phyloP scores from a whole-genome alignment of 2,888 invertebrate genomes.

The Agrotis segetum region DNA sequence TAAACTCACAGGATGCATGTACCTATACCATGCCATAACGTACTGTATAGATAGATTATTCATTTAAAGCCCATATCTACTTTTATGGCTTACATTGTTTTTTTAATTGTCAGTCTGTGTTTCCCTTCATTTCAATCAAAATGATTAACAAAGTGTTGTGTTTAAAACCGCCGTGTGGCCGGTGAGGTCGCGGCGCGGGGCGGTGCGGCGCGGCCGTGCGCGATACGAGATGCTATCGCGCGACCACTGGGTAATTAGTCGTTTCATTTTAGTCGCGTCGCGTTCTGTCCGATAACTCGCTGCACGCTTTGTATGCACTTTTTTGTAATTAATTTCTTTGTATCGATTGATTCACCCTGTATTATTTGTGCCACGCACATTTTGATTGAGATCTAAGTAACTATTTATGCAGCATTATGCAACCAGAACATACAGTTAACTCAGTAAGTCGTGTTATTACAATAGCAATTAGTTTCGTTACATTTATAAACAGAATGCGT shows the following conservation, averaged over 20 bases:
- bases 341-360: constrained; percentile 78
- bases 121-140: constrained; percentile 75
- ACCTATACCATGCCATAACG: constrained; percentile 3
- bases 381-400: constrained; percentile 36
- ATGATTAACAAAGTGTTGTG: constrained; percentile 75
- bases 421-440: constrained; percentile 42
- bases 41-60: constrained; percentile 32
- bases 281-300: constrained; percentile 79
- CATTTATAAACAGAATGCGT: constrained; percentile 68
- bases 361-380: constrained; percentile 65
- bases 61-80: constrained; percentile 44
- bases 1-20: constrained; percentile 41
- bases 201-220: constrained; percentile 47
- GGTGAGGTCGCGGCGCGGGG: constrained; percentile 42
- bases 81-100: constrained; percentile 60
- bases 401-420: constrained; percentile 38
- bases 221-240: constrained; percentile 81
- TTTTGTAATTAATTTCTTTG: constrained; percentile 84
- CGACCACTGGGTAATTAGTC: constrained; percentile 83
- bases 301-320: constrained; percentile 82
- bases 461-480: constrained; percentile 72
- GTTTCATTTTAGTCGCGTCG: constrained; percentile 84
- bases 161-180: constrained; percentile 66
- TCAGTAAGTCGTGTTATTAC: constrained; percentile 54
- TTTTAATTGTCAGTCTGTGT: constrained; percentile 71